A percentile compares a stretch with the other conserved stretches of the same genome.
Conservation (phyloP, 2,888 invertebrate genomes). For the Troides aeacus region DNA sequence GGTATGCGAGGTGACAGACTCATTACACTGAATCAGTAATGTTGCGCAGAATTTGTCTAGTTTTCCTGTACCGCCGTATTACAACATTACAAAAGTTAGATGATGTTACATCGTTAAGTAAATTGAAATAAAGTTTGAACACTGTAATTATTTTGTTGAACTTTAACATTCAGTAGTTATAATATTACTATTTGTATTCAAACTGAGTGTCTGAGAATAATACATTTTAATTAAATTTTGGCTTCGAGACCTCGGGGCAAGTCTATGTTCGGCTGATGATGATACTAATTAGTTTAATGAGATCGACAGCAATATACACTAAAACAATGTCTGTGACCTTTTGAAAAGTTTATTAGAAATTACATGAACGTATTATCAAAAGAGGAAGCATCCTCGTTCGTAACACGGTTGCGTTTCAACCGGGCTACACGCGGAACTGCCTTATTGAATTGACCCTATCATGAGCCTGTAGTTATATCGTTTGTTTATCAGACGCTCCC, state of each 20-base stretch:
- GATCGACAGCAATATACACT: too few species aligned
- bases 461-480: slow-evolving; percentile 6
- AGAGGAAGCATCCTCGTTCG: not conserved
- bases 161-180: not conserved
- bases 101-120: not conserved
- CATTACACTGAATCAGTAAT: slow-evolving; percentile 12
- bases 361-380: too few species aligned
- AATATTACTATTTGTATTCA: not conserved
- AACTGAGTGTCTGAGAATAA: not conserved
- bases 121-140: not conserved
- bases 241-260: too few species aligned
- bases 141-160: not conserved
- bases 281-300: too few species aligned
- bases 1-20: slow-evolving; percentile 4
- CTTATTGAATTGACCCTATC: slow-evolving; percentile 25
- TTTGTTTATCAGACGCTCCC: slow-evolving; percentile 21
- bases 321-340: too few species aligned
- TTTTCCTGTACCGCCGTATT: slow-evolving; percentile 10
- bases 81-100: not conserved
- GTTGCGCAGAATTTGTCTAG: not conserved
- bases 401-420: not conserved
- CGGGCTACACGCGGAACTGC: slow-evolving; percentile 15
- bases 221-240: not conserved
- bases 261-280: too few species aligned
- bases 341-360: too few species aligned